These are phyloP conservation scores for Aphaenogaster ashmeadi DNA, from an alignment of 1,140 invertebrate species.

Conservation along the genomic window DNA sequence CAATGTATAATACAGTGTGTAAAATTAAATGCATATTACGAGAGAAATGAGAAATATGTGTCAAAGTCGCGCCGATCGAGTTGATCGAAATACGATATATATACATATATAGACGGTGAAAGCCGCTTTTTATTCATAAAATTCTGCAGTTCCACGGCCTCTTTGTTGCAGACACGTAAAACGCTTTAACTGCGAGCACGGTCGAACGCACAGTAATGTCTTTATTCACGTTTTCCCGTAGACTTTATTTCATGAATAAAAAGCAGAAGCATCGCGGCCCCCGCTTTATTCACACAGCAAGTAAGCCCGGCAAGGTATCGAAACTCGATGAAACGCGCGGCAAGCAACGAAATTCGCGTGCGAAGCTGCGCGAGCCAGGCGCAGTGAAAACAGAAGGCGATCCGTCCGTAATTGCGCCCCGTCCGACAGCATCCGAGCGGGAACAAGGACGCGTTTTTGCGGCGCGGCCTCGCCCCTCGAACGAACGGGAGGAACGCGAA, in stretches of 20 bases:
- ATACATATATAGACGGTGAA: neutral
- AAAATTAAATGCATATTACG: constrained; percentile 13
- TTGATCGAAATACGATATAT: constrained; percentile 28
- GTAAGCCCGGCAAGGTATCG: neutral
- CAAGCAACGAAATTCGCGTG: constrained; percentile 39
- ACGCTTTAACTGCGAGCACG: constrained; percentile 19
- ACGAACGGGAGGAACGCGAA: neutral
- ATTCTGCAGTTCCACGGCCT: neutral
- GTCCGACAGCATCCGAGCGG: neutral
- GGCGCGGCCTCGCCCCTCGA: neutral
- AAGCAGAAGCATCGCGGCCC: neutral
- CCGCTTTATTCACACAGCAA: constrained; percentile 9
- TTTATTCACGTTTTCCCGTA: constrained; percentile 41
- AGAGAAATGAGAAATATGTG: constrained; percentile 1
- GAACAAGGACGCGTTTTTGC: neutral
- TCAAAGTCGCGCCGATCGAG: neutral
- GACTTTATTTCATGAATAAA: constrained; percentile 50
- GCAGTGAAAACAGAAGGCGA: constrained; percentile 33
- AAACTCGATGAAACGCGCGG: constrained; percentile 1
- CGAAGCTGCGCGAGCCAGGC: neutral
- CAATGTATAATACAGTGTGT: neutral
- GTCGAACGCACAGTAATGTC: constrained; percentile 35
- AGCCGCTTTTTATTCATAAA: constrained; percentile 31
- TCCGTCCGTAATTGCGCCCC: constrained; percentile 40
- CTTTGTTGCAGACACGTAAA: constrained; percentile 42